Base-by-base conservation (phyloP, 2,797 vertebrate genomes). In the Paedocypris micromegethes region DNA sequence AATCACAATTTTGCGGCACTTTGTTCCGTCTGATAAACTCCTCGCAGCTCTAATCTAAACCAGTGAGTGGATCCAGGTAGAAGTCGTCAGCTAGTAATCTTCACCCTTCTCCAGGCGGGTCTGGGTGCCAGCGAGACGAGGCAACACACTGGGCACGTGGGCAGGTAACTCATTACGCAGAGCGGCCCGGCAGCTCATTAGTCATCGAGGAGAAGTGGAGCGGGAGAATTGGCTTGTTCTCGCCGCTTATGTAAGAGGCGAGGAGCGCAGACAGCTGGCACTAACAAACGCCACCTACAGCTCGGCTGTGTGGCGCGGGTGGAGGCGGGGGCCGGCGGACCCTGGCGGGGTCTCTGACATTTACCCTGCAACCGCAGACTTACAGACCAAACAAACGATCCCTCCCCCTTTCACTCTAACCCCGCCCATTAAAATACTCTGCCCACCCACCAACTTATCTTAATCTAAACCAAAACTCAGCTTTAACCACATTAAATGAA, bases 281-380 rank as follows among this genome's bases (percentile, higher is more conserved):
- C 44, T 55, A 52, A 72, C 64, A 41, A 7, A 40, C 48, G 71
- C 78, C 77, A 77, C 72, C 77, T 75, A 73, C 78, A 79, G 83
- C 78, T 86, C 84, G 84, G 81, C 76, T 85, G 82, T 68, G 79
- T 70, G 74, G 85, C 83, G 80, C 77, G 83, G 58, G 72, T 52
- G 1, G 43, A 52, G 82, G 80, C 57, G 68, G 45, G 5, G 50
- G 64, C 52, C 74, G 68, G 64, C 51, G 76, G 77, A 72, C 74
- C 77, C 75, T 55, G 74, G 77, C 77, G 66, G 74, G 78, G 68
- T 75, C 73, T 68, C 74, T 86, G 84, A 87, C 85, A 86, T 87
- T 87, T 83, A 82, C 53, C 80, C 80, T 79, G 68, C 46, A 74
- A 23, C 23, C 23, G 23, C 23, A 1, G 23, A 23, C 23, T 23